Base-by-base conservation (phyloP, 2,888 invertebrate genomes). In the Argyresthia goedartella region DNA sequence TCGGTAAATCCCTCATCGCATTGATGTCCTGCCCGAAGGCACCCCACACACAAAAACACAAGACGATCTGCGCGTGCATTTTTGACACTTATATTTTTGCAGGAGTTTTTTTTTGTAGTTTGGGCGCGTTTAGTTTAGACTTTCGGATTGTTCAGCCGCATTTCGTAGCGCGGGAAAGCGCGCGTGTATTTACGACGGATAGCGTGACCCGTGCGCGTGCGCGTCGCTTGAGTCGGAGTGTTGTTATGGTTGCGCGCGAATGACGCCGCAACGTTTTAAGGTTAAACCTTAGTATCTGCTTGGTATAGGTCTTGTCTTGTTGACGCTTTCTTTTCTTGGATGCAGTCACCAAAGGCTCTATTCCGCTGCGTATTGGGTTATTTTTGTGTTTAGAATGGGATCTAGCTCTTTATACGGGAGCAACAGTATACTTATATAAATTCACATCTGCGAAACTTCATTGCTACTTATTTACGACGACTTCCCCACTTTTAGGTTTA, bases 1-100 rank as follows among this genome's bases (percentile, higher is more conserved):
- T 85, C 1, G 85, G 86, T 76, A 85, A 67, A 44, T 67, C 65
- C 33, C 56, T 60, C 72, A 81, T 76, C 9, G 71, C 64, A 42
- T 71, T 76, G 3, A 69, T 54, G 53, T 81, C 73, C 60, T 85
- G 84, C 51, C 71, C 76, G 42, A 66, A 49, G 59, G 70, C 66
- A 66, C 69, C 52, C 55, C 62, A 63, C 60, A 61, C 54, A 72
- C 71, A 72, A 71, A 73, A 41, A 46, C 52, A 47, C 25, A 52
- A 34, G 35, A 52, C 48, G 36, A 78, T 53, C 69, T 79, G 69
- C 55, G 62, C 63, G 64, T 69, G 71, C 79, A 81, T 81, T 69
- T 72, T 75, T 47, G 50, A 15, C 41, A 39, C 25, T 49, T 3
- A 35, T 14, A 34, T 34, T 2, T 36, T 14, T 46, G 25, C 11